A percentile compares a stretch with the other conserved stretches of the same genome.
These are phyloP conservation scores for Microplitis mediator DNA, from an alignment of 1,140 invertebrate species.

Conservation along the genomic window DNA sequence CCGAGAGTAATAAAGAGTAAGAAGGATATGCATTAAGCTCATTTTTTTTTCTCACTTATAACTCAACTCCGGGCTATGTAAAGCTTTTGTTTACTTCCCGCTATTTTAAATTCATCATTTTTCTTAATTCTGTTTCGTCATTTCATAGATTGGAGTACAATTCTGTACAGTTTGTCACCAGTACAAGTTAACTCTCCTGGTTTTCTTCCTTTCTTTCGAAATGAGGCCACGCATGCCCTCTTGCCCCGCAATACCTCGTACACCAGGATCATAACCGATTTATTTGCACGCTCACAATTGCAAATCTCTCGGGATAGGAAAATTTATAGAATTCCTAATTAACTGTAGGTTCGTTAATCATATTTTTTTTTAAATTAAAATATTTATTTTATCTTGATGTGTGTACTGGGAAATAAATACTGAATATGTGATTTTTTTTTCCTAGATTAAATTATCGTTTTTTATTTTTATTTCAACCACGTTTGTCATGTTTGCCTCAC, in stretches of 20 bases:
- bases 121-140: not conserved
- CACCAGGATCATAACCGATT: not conserved
- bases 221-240: constrained; percentile 18
- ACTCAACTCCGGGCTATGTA: too few species aligned
- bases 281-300: not conserved
- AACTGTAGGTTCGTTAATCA: not conserved
- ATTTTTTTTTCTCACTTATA: not conserved
- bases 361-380: too few species aligned
- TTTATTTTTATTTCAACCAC: constrained; percentile 19
- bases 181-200: constrained; percentile 1
- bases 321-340: not conserved
- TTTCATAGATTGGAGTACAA: not conserved
- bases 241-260: not conserved
- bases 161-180: not conserved
- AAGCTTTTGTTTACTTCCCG: not conserved
- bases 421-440: not conserved
- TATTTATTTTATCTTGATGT: too few species aligned
- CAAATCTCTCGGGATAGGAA: not conserved
- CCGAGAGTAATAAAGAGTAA: not conserved
- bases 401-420: too few species aligned
- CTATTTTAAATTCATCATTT: constrained; percentile 8
- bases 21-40: not conserved
- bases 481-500: constrained; percentile 17
- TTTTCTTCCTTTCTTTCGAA: constrained; percentile 2
- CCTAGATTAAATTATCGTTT: not conserved